phyloP scores from a whole-genome alignment of 2,797 vertebrate genomes.

The Darevskia nairensis region DNA sequence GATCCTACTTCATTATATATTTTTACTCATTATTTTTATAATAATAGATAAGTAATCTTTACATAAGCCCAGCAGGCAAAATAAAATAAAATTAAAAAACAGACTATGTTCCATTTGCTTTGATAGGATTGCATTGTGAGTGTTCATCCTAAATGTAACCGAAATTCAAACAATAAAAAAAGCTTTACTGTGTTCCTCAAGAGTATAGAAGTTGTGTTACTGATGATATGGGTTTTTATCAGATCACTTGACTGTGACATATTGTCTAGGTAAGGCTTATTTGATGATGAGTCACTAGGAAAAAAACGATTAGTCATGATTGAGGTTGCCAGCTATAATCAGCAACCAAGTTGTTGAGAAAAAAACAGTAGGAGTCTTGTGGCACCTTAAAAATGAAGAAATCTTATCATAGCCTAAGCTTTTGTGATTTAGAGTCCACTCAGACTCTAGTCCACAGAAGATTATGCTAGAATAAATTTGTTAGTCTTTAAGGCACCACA shows the following conservation, averaged over 20 bases:
- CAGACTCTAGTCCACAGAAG: not conserved
- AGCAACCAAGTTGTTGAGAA: not conserved
- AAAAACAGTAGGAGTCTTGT: not conserved
- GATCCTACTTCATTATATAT: constrained; percentile 52
- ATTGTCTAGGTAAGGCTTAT: constrained; percentile 56
- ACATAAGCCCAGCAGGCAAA: constrained; percentile 66
- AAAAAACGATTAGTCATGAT: constrained; percentile 47
- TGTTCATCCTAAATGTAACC: constrained; percentile 77
- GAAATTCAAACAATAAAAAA: constrained; percentile 80
- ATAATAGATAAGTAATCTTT: constrained; percentile 58
- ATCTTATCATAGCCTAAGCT: not conserved
- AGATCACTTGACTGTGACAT: constrained; percentile 50
- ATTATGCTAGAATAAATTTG: not conserved
- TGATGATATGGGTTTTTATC: constrained; percentile 54
- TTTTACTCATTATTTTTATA: constrained; percentile 28
- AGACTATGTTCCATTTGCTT: constrained; percentile 68
- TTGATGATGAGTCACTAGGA: constrained; percentile 64
- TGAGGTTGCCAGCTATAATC: constrained; percentile 26
- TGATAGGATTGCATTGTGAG: constrained; percentile 75
- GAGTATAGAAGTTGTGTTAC: constrained; percentile 68
- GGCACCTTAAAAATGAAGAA: not conserved
- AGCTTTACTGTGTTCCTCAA: constrained; percentile 75
- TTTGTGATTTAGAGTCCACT: not conserved
- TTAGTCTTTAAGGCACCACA: not conserved
- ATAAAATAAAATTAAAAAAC: constrained; percentile 47